Evolutionary conservation across 2,797 vertebrate genomes (phyloP).

Genomic region (Sebastes diploproa): DNA sequence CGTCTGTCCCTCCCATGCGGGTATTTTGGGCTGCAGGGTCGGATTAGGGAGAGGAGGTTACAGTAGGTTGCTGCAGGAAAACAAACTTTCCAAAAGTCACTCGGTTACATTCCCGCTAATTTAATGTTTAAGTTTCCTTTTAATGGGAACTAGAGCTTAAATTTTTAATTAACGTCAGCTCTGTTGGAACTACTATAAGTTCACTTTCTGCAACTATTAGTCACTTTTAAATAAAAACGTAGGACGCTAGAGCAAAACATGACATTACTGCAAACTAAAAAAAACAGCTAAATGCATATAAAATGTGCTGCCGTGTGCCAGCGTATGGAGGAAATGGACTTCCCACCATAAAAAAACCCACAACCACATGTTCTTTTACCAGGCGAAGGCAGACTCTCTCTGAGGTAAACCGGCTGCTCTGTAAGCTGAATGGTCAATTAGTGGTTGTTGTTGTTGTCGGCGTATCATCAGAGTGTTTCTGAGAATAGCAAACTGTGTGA

Average conservation of each 20-base stretch:
- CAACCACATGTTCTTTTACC: conserved; percentile 55
- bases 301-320: not conserved
- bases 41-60: conserved; percentile 20
- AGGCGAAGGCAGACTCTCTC: conserved; percentile 31
- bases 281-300: not conserved
- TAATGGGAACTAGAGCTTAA: not conserved
- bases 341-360: conserved; percentile 38
- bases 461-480: conserved; percentile 35
- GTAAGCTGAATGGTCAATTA: conserved; percentile 41
- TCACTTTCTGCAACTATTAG: not conserved
- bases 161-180: not conserved
- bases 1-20: conserved; percentile 5
- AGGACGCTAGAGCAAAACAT: not conserved
- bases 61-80: conserved; percentile 6
- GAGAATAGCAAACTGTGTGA: conserved; percentile 43
- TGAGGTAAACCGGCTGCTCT: conserved; percentile 55
- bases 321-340: conserved; percentile 49
- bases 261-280: conserved; percentile 5
- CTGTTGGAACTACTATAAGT: not conserved
- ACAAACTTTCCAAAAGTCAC: conserved; percentile 25
- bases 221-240: not conserved
- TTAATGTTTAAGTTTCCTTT: not conserved
- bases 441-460: conserved; percentile 55
- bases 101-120: not conserved
- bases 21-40: conserved; percentile 46